Base-by-base conservation (phyloP, 2,888 invertebrate genomes). In the Ecdyonurus torrentis region DNA sequence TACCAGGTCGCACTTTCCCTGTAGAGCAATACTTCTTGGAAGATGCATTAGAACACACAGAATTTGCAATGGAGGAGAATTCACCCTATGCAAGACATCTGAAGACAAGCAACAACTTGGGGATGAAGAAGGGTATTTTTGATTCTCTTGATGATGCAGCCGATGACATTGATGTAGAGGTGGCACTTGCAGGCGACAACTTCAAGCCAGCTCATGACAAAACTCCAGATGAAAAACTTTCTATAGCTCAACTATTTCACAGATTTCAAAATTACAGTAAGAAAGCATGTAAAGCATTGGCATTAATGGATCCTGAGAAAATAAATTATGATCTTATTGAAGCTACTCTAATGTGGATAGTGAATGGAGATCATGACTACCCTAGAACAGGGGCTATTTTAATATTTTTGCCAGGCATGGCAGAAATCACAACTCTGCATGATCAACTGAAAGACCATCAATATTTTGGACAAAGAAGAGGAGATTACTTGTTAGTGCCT, bases 21-120 rank as follows among this genome's bases (percentile, higher is more conserved):
- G 92, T 93, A 0, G 81, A 87, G 68, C 88, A 91, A 71, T 76
- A 83, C 52, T 89, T 87, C 71, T 76, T 93, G 58, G 92, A 93
- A 75, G 89, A 92, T 69, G 83, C 91, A 55, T 74, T 92, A 69
- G 88, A 91, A 68, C 73, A 76, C 52, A 78, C 79, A 15, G 74
- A 76, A 68, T 87, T 79, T 72, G 78, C 81, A 7, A 71, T 84
- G 66, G 84, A 85, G 70, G 81, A 81, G 66, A 81, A 82, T 68
- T 81, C 83, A 0, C 79, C 78, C 10, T 86, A 78, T 69, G 79
- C 85, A 1, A 78, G 86, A 58, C 25, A 59, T 23, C 19, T 65
- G 7, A 65, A 65, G 20, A 52, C 59, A 5, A 61, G 53, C 2
- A 59, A 60, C n/a, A 62, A 53, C 52, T 25, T 55, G 7, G 59